phyloP scores from a whole-genome alignment of 2,113 vertebrate species.

The Tympanuchus pallidicinctus region DNA sequence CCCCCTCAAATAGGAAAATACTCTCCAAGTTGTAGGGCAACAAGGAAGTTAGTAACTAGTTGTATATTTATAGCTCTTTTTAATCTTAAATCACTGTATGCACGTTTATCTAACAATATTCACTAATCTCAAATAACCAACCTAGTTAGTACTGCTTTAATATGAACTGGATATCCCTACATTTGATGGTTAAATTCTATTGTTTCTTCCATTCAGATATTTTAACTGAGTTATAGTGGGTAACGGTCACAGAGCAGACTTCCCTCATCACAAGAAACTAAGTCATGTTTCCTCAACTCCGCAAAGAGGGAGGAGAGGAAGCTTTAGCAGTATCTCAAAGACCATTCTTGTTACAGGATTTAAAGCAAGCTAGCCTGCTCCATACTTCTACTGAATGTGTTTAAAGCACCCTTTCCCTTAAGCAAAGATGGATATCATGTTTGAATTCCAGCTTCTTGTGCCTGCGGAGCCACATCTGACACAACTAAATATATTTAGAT shows the following conservation, averaged over 20 bases:
- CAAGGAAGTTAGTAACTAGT: background rate
- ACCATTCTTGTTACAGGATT: background rate
- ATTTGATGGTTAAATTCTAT: background rate
- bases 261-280: background rate
- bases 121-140: background rate
- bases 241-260: background rate
- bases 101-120: background rate
- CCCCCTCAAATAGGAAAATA: fast-evolving
- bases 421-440: background rate
- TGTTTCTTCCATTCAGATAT: background rate
- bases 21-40: background rate
- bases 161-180: background rate
- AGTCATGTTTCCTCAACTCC: background rate
- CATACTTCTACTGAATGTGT: fast-evolving
- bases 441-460: background rate
- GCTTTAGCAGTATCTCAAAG: background rate
- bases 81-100: background rate
- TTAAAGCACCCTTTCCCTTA: background rate
- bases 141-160: background rate
- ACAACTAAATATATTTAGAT: background rate
- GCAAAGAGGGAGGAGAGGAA: background rate
- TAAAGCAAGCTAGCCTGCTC: background rate
- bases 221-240: background rate
- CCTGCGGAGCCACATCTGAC: background rate
- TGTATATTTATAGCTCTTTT: background rate